Conservation (phyloP, 2,888 invertebrate species). For the Hetaerina titia region DNA sequence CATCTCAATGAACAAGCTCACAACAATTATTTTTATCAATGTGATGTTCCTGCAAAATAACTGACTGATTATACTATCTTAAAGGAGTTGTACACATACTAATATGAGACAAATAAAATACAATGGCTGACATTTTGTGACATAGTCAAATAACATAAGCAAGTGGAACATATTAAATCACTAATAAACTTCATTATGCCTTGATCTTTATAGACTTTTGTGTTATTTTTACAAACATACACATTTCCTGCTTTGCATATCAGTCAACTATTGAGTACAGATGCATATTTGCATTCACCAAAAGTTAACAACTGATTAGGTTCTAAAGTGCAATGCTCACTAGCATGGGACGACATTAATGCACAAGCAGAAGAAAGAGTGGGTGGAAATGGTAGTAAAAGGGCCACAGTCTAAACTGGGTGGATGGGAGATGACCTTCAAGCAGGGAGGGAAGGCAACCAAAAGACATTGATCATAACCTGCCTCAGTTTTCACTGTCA, state of each 20-base stretch:
- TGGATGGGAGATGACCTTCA: constrained; percentile 41
- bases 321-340: constrained; percentile 62
- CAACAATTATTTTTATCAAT: constrained; percentile 21
- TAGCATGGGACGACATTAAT: constrained; percentile 64
- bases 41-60: constrained; percentile 12
- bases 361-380: constrained; percentile 65
- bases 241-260: constrained; percentile 61
- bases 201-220: constrained; percentile 53
- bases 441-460: constrained; percentile 66
- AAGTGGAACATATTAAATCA: constrained; percentile 25
- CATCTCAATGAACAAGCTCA: not conserved
- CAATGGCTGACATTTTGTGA: constrained; percentile 26
- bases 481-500: constrained; percentile 65
- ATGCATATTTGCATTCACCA: constrained; percentile 60
- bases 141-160: constrained; percentile 39
- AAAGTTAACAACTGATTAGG: constrained; percentile 58
- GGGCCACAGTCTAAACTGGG: constrained; percentile 41
- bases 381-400: constrained; percentile 28
- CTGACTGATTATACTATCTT: constrained; percentile 12
- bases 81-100: constrained; percentile 34
- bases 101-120: constrained; percentile 11
- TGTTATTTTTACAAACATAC: constrained; percentile 65
- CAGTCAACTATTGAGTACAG: constrained; percentile 47
- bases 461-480: constrained; percentile 48
- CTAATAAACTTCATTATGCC: constrained; percentile 47